A percentile compares a stretch with the other conserved stretches of the same genome.
These are phyloP conservation scores for Leucoraja ocellata DNA, from an alignment of 2,797 vertebrate genomes.

Conservation along the genomic window DNA sequence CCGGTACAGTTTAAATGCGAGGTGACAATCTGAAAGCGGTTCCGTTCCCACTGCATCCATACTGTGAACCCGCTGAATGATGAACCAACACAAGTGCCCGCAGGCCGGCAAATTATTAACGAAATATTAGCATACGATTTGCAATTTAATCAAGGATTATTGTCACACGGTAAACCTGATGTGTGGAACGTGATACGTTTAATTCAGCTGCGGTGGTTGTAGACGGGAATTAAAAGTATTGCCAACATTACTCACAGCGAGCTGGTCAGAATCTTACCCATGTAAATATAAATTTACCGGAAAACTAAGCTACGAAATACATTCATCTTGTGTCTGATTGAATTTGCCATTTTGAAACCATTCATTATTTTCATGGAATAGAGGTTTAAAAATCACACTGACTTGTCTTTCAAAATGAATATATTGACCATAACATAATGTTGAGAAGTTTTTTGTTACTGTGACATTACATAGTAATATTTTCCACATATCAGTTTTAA, in stretches of 20 bases:
- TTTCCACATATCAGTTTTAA: neutral
- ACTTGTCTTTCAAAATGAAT: neutral
- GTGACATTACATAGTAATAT: neutral
- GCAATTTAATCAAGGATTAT: conserved; percentile 52
- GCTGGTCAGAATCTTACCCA: neutral
- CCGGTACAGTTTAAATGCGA: conserved; percentile 56
- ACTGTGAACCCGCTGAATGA: conserved; percentile 43
- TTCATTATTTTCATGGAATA: neutral
- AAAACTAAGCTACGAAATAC: neutral
- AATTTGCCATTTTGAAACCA: neutral
- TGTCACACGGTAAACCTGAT: conserved; percentile 21
- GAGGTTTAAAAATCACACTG: neutral
- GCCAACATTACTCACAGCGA: neutral
- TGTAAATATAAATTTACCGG: neutral
- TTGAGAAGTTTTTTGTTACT: neutral
- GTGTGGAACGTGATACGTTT: neutral
- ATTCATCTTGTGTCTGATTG: neutral
- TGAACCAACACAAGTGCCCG: conserved; percentile 51
- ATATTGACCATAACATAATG: neutral
- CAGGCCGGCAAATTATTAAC: conserved; percentile 63
- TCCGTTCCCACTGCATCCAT: conserved; percentile 60
- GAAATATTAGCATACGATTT: conserved; percentile 64
- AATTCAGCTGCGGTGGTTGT: neutral
- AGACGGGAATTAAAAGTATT: neutral
- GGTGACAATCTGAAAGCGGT: conserved; percentile 62